Base-by-base conservation (phyloP, 1,140 invertebrate species). In the Papilio aristodemus region DNA sequence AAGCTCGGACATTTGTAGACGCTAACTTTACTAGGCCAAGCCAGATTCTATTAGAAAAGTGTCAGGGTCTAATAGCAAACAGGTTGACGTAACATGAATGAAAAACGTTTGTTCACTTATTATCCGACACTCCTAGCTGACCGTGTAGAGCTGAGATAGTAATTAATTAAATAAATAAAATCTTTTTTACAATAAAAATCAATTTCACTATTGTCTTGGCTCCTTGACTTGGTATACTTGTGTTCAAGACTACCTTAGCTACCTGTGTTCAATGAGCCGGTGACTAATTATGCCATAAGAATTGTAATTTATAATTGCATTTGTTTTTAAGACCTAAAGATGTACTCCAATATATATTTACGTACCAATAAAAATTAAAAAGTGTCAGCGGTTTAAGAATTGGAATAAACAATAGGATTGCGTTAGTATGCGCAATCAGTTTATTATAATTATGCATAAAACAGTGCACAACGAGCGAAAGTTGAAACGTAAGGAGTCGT, bases 401-500 rank as follows among this genome's bases (percentile, higher is more conserved):
- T 46, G 3, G 4, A 46, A 46, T 46, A 19, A 46, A 46, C n/a
- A n/a, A n/a, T 19, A 43, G n/a, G 41, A 38, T 46, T 19, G 43
- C 19, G 43, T 46, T 10, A 17, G 17, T 46, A 22, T 3, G 43
- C 14, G 11, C 3, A 9, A 19, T 13, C 25, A 57, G 25, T 32
- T 57, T 5, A 27, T 19, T 6, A 46, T 27, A 27, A 27, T 27
- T 57, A 57, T 57, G 25, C 54, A 57, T 57, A 27, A 22, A 11
- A 57, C 32, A 22, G 17, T 46, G 14, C 11, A 27, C 58, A 36
- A 60, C 27, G 37, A n/a, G 58, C 58, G 58, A 60, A 60, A 60
- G 58, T 60, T 60, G 37, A 37, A 60, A 60, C 58, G 58, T 2
- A 37, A 17, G 8, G n/a, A 13, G 58, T 37, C 58, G 58, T 60